phyloP scores from a whole-genome alignment of 2,797 vertebrate genomes.

The Anableps anableps region DNA sequence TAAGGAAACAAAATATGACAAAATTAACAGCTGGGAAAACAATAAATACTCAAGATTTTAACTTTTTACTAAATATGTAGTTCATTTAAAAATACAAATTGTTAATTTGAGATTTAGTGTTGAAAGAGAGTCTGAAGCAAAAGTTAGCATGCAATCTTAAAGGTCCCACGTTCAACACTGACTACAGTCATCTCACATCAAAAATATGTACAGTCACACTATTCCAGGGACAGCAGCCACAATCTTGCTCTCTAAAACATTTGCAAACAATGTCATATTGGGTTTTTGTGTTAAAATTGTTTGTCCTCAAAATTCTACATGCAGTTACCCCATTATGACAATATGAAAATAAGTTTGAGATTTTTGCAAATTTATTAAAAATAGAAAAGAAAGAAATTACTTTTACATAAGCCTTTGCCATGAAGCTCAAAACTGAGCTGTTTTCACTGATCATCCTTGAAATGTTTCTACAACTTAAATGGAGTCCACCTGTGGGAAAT shows the following conservation, averaged over 20 bases:
- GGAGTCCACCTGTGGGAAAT: too few relatives aligned
- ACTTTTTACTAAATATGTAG: neutral
- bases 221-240: neutral
- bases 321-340: neutral
- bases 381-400: too few relatives aligned
- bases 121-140: neutral
- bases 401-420: too few relatives aligned
- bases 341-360: neutral
- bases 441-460: too few relatives aligned
- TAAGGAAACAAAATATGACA: neutral
- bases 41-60: neutral
- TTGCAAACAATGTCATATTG: neutral
- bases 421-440: too few relatives aligned
- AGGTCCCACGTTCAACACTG: neutral
- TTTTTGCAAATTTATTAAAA: too few relatives aligned
- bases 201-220: neutral
- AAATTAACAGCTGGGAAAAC: neutral
- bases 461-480: too few relatives aligned
- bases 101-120: neutral
- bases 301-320: too few relatives aligned
- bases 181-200: neutral
- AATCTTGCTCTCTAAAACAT: neutral
- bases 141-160: neutral
- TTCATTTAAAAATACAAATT: neutral
- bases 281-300: neutral